These are phyloP conservation scores for Drosophila helvetica DNA, from an alignment of 2,888 invertebrate species.

Conservation along the genomic window DNA sequence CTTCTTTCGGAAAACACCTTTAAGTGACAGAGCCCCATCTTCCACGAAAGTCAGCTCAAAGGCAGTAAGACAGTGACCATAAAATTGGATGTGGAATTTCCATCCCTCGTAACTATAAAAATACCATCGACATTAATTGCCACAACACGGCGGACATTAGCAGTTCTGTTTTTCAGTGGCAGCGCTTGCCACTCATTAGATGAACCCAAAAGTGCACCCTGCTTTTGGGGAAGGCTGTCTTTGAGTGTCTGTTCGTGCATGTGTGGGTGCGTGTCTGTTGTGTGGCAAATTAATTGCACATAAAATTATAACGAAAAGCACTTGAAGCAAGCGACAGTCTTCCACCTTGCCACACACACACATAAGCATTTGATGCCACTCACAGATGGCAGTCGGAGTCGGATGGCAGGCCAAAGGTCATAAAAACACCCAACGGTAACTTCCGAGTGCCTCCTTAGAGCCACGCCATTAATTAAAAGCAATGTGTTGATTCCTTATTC, in stretches of 20 bases:
- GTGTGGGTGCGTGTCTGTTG: constrained; percentile 61
- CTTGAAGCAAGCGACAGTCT: constrained; percentile 62
- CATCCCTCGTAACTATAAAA: constrained; percentile 57
- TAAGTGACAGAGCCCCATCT: not conserved
- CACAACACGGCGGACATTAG: constrained; percentile 56
- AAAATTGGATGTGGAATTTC: not conserved
- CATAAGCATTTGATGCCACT: constrained; percentile 48
- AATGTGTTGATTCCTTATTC: constrained; percentile 47
- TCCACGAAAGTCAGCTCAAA: not conserved
- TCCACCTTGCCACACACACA: constrained; percentile 16
- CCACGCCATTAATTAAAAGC: constrained; percentile 72
- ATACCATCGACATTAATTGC: constrained; percentile 75
- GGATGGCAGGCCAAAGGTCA: constrained; percentile 43
- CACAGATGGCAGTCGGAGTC: constrained; percentile 53
- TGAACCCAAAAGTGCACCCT: constrained; percentile 29
- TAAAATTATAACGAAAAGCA: constrained; percentile 76
- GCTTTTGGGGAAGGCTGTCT: not conserved
- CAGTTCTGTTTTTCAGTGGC: constrained; percentile 35
- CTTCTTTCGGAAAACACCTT: not conserved
- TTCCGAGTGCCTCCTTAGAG: constrained; percentile 25
- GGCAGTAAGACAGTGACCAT: not conserved
- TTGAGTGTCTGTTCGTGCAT: constrained; percentile 6
- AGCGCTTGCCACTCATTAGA: constrained; percentile 65
- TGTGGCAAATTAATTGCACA: constrained; percentile 78
- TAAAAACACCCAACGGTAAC: constrained; percentile 54